Percentiles rank a stretch among this genome's conserved stretches.
Conservation (phyloP, 2,888 invertebrate genomes). For the Athalia circularis region DNA sequence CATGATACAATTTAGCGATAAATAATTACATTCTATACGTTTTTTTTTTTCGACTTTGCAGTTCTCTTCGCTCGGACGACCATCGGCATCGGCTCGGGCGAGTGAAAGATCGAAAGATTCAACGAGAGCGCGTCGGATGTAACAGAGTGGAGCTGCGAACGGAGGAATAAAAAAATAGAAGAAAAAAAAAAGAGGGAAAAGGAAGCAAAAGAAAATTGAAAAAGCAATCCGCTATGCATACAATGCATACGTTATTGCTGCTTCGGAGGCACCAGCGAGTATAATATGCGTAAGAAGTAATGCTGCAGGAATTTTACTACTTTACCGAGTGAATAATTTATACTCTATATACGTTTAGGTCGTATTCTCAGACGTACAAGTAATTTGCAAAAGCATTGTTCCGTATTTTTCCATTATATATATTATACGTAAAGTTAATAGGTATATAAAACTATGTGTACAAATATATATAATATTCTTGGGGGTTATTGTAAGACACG, state of each 20-base stretch:
- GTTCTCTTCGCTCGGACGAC: too few species aligned
- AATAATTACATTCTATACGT: too few species aligned
- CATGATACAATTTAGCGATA: too few species aligned
- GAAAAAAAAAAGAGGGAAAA: too few species aligned
- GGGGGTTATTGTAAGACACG: neutral
- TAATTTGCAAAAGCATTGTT: slow-evolving; percentile 63
- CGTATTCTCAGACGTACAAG: slow-evolving; percentile 54
- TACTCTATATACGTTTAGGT: slow-evolving; percentile 5
- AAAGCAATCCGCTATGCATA: neutral
- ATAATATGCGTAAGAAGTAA: neutral
- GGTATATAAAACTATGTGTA: slow-evolving; percentile 10
- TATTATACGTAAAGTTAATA: neutral
- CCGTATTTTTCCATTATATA: slow-evolving; percentile 59
- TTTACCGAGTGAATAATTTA: slow-evolving; percentile 11
- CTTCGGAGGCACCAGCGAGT: neutral
- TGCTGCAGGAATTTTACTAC: slow-evolving; percentile 34
- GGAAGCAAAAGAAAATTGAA: too few species aligned
- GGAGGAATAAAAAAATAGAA: too few species aligned
- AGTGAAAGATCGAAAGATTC: too few species aligned
- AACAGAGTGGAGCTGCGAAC: too few species aligned
- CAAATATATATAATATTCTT: neutral
- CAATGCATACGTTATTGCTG: slow-evolving; percentile 15
- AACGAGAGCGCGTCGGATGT: too few species aligned
- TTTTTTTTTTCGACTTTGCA: too few species aligned
- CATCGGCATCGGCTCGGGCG: too few species aligned